Evolutionary conservation across 1,140 invertebrate genomes (phyloP).

Genomic region (Choristoneura fumiferana): DNA sequence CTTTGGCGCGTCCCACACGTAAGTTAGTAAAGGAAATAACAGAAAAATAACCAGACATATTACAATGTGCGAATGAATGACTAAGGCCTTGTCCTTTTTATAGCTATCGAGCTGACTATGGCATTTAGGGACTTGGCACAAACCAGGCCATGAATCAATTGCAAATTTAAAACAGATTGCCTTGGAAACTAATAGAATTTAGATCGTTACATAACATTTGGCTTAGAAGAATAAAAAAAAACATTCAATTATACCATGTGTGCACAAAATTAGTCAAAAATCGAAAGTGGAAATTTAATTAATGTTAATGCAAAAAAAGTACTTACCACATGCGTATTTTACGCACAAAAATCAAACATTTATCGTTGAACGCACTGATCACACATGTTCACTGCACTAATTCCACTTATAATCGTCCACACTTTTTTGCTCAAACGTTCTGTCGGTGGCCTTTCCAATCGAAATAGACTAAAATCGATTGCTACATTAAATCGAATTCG

Average conservation of each 20-base stretch:
- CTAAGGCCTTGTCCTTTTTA: conserved; percentile 11
- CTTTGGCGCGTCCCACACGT: too few relatives aligned
- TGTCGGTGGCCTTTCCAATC: conserved; percentile 62
- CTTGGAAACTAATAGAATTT: conserved; percentile 5
- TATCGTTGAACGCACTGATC: conserved; percentile 56
- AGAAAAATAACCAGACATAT: too few relatives aligned
- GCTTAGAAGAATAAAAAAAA: background rate
- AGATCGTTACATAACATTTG: background rate
- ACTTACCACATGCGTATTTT: conserved; percentile 43
- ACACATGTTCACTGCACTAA: conserved; percentile 57
- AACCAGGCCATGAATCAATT: background rate
- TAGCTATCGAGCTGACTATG: background rate
- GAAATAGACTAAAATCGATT: conserved; percentile 34
- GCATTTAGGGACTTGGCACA: conserved; percentile 1
- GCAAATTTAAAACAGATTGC: conserved; percentile 4
- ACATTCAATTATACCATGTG: too few relatives aligned
- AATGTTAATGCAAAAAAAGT: conserved; percentile 1
- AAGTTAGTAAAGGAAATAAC: too few relatives aligned
- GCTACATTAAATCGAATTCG: conserved; percentile 33
- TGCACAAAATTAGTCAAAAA: too few relatives aligned
- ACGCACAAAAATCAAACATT: conserved; percentile 36
- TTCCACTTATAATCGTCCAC: conserved; percentile 25
- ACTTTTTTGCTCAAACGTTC: too few relatives aligned
- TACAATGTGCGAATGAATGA: background rate
- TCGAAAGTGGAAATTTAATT: too few relatives aligned